Evolutionary conservation across 1,140 invertebrate species (phyloP), one percentile per base, ranked within the genome.

Genomic region (Rhynchophorus ferrugineus): DNA sequence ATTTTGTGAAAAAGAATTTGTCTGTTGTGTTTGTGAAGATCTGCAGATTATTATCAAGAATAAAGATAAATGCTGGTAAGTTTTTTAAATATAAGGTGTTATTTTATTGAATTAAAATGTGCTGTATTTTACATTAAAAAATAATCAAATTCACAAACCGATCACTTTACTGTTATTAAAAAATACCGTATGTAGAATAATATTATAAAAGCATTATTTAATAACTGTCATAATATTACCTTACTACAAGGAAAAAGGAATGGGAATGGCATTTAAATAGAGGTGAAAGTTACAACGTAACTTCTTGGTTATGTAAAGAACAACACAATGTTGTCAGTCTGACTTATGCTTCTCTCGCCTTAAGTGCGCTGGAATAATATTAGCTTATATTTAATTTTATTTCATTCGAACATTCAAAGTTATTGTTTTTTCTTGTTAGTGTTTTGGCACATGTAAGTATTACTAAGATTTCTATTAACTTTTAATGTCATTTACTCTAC

Each of bases 301-400:
- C 50, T 54, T 59, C 56, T 58, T 44, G 22, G 51, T 65, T 65
- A 65, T 65, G 61, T 65, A 65, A 65, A 65, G 43, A 41, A 42
- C 37, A n/a, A 49, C 37, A 14, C 47, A n/a, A 11, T 14, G 47
- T 49, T 49, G 47, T 36, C 47, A 17, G n/a, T 8, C 19, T 47
- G 29, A 8, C n/a, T 2, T 1, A 43, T 19, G 6, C 20, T 43
- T 43, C 17, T 9, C 16, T 13, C 17, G 1, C 16, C n/a, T 16
- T 17, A 9, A 1, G 1, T 16, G 9, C 8, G 16, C 1, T 9
- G 16, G 8, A 13, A 13, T 2, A 8, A n/a, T 39, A 39, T 9
- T 39, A 1, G 37, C n/a, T 39, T 39, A 9, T 1, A 9, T 16
- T n/a, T 39, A 17, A 8, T 17, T 39, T 11, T 17, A 1, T n/a